Conservation (phyloP, 1,140 invertebrate genomes). For the Trichogramma pretiosum region DNA sequence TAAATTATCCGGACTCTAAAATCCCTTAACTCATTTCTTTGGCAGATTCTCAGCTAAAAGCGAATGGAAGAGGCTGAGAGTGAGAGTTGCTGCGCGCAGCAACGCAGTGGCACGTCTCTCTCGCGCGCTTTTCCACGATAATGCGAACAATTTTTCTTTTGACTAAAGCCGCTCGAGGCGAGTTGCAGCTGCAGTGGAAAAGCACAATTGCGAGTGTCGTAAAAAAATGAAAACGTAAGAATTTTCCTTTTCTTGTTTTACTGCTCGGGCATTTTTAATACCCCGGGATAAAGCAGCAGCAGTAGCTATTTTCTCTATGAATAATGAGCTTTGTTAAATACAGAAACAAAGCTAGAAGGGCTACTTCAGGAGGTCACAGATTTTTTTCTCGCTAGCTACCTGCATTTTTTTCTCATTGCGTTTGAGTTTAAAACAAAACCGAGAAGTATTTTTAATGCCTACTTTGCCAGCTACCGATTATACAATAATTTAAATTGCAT, state of each 20-base stretch:
- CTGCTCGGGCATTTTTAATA: conserved; percentile 10
- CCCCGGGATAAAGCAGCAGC: conserved; percentile 6
- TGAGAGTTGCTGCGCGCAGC: too few species aligned
- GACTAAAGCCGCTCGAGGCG: not conserved
- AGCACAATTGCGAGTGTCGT: not conserved
- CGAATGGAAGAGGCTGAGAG: not conserved
- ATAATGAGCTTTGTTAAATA: conserved; percentile 6
- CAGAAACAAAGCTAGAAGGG: too few species aligned
- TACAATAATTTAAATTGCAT: too few species aligned
- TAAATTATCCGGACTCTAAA: conserved; percentile 12
- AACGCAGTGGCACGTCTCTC: too few species aligned
- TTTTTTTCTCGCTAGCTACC: too few species aligned
- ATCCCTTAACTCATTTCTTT: conserved; percentile 14
- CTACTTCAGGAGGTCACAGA: not conserved
- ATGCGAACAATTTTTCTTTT: conserved; percentile 9
- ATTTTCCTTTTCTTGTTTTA: conserved; percentile 8
- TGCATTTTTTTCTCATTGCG: not conserved
- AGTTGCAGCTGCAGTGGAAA: not conserved
- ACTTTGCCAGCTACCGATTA: too few species aligned
- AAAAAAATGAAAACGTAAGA: conserved; percentile 4
- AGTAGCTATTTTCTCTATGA: conserved; percentile 12
- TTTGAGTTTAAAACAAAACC: not conserved
- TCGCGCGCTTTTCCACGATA: conserved; percentile 1
- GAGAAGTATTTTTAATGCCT: conserved; percentile 1
- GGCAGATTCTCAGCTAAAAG: conserved; percentile 7